These are phyloP conservation scores for Oncorhynchus masou DNA, from an alignment of 2,113 vertebrate species.

Conservation along the genomic window DNA sequence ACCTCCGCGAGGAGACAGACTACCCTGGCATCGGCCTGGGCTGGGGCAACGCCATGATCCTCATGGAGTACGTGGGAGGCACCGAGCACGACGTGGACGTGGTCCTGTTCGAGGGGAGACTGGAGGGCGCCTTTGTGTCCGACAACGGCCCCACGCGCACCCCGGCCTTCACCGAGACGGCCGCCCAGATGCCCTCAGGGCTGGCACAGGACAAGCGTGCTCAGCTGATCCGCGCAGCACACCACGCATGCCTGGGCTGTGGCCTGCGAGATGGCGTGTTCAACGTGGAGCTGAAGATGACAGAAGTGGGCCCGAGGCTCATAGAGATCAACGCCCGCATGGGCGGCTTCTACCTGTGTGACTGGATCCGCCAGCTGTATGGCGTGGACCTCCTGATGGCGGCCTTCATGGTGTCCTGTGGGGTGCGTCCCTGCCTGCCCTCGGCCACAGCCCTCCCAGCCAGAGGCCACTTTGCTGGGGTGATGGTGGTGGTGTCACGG, in stretches of 20 bases:
- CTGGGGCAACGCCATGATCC: conserved; percentile 76
- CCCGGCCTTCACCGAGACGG: conserved; percentile 79
- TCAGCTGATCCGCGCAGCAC: conserved; percentile 73
- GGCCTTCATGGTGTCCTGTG: conserved; percentile 74
- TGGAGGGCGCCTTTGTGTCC: conserved; percentile 76
- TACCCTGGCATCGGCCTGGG: conserved; percentile 77
- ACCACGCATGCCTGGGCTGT: conserved; percentile 75
- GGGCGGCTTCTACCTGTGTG: conserved; percentile 83
- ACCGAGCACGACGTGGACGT: conserved; percentile 81
- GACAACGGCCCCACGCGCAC: conserved; percentile 79
- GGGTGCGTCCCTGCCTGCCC: conserved; percentile 69
- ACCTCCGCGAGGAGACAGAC: conserved; percentile 71
- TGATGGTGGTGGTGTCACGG: conserved; percentile 77
- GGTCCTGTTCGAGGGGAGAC: conserved; percentile 66
- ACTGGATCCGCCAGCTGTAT: conserved; percentile 79
- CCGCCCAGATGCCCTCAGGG: conserved; percentile 76
- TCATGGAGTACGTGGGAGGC: conserved; percentile 80
- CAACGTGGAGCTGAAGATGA: conserved; percentile 82
- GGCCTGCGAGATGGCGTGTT: conserved; percentile 76
- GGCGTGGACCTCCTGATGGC: conserved; percentile 75
- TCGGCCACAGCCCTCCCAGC: conserved; percentile 36
- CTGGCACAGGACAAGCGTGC: conserved; percentile 71
- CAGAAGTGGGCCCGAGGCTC: conserved; percentile 62
- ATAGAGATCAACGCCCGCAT: conserved; percentile 83
- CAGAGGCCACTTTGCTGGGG: conserved; percentile 66